Base-by-base conservation (phyloP, 2,888 invertebrate genomes). In the Drosophila paucipuncta region DNA sequence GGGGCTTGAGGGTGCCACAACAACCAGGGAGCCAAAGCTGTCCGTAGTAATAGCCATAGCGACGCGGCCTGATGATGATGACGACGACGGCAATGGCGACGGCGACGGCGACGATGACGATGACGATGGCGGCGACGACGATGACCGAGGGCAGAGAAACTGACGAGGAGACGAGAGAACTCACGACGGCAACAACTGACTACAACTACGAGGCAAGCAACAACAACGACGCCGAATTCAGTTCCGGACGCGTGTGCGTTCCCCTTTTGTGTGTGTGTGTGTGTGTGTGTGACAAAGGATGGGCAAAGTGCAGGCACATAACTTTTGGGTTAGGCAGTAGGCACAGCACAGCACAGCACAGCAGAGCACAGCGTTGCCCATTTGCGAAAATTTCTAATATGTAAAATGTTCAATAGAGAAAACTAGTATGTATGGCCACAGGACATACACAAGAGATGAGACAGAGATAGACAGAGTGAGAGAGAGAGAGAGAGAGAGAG, bases 381-480 rank as follows among this genome's bases (percentile, higher is more conserved):
- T 85, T 89, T 89, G 87, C 85, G 41, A 76, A 89, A 85, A 90
- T 87, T 88, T 90, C 91, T 91, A 89, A 90, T 89, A 87, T 87
- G 87, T 90, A 91, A 89, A 89, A 89, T 88, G 90, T 88, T 90
- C 88, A 89, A 89, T 89, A 85, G 86, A 86, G 88, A 86, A 90
- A 89, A 89, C 89, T 87, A 57, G 57, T 39, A 87, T 89, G 86
- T 85, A 79, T 77, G 84, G 79, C 69, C 80, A 77, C 47, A 73
- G 73, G 73, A 83, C 71, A 53, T 58, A 37, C 43, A 50, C 57
- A 39, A 39, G 60, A 49, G 54, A 71, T 49, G 65, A 52, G 30
- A 64, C 53, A 65, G 61, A 58, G 49, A 66, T 57, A 37, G 37
- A 28, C 6, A 37, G 49, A 22, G 28, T 7, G 25, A n/a, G 33